Evolutionary conservation across 2,888 invertebrate species (phyloP).

Genomic region (Amitus sp.): DNA sequence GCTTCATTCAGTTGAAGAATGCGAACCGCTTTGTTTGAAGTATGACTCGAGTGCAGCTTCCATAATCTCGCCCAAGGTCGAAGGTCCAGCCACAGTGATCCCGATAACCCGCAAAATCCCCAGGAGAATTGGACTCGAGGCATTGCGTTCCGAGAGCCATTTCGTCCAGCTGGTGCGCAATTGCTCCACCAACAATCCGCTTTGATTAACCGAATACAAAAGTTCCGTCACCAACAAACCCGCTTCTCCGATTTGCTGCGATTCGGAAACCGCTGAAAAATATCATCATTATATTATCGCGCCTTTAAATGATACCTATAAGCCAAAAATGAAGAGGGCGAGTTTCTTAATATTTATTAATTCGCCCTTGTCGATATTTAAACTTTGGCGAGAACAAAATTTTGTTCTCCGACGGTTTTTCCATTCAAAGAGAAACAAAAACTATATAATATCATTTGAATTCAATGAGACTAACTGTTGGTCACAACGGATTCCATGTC

Average conservation of each 20-base stretch:
- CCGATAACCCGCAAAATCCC: conserved; percentile 67
- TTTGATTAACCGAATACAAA: conserved; percentile 65
- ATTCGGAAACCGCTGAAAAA: conserved; percentile 58
- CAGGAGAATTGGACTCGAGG: conserved; percentile 66
- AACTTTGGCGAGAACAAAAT: too few species aligned
- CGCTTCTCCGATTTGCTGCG: conserved; percentile 66
- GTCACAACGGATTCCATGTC: conserved; percentile 68
- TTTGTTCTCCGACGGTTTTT: too few species aligned
- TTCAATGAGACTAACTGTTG: conserved; percentile 64
- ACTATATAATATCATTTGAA: too few species aligned
- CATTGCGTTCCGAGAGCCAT: conserved; percentile 68
- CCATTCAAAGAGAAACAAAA: too few species aligned
- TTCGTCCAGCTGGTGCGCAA: conserved; percentile 58
- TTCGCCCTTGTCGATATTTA: too few species aligned
- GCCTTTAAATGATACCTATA: too few species aligned
- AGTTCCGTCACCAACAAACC: conserved; percentile 68
- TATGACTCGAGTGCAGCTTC: conserved; percentile 69
- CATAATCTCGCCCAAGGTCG: conserved; percentile 67
- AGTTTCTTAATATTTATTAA: too few species aligned
- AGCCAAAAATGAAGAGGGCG: too few species aligned
- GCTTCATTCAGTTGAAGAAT: too few species aligned
- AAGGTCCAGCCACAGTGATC: conserved; percentile 65
- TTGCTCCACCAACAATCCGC: conserved; percentile 55
- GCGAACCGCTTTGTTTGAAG: conserved; percentile 69
- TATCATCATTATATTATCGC: too few species aligned